These are phyloP conservation scores for Xenopus petersii DNA, from an alignment of 2,797 vertebrate species.

Conservation along the genomic window DNA sequence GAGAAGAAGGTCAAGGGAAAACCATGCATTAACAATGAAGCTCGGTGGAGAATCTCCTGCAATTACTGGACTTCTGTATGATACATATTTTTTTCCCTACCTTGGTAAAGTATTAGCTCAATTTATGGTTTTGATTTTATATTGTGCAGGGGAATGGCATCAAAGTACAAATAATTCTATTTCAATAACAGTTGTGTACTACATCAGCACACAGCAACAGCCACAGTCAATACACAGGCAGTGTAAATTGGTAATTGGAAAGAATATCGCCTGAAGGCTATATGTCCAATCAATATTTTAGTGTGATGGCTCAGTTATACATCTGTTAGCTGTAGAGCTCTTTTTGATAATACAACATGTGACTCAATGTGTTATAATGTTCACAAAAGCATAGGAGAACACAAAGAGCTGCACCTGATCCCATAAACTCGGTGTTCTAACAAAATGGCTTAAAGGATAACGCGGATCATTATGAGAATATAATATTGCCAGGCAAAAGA, in stretches of 20 bases:
- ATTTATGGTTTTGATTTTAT: slow-evolving; percentile 29
- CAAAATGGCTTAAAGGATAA: slow-evolving; percentile 51
- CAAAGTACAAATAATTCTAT: slow-evolving; percentile 58
- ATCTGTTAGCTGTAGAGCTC: slow-evolving; percentile 60
- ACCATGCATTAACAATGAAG: not conserved
- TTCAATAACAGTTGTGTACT: slow-evolving; percentile 57
- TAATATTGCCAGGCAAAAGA: no score
- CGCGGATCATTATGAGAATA: not conserved
- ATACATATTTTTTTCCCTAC: not conserved
- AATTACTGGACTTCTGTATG: not conserved
- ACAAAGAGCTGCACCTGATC: slow-evolving; percentile 59
- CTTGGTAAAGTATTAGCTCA: slow-evolving; percentile 18
- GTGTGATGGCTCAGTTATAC: slow-evolving; percentile 60
- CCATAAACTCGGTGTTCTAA: slow-evolving; percentile 60
- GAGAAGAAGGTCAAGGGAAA: slow-evolving; percentile 16
- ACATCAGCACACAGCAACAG: slow-evolving; percentile 47
- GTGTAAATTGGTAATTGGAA: slow-evolving; percentile 57
- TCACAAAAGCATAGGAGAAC: slow-evolving; percentile 59
- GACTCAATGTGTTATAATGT: slow-evolving; percentile 56
- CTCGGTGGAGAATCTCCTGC: slow-evolving; percentile 6
- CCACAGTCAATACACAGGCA: slow-evolving; percentile 58
- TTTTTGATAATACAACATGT: slow-evolving; percentile 59
- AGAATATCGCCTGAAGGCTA: slow-evolving; percentile 55
- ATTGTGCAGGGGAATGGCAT: slow-evolving; percentile 44
- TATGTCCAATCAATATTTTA: slow-evolving; percentile 57